Evolutionary conservation across 1,140 invertebrate species (phyloP), one percentile per base, ranked within the genome.

Genomic region (Hesperophylax magnus): DNA sequence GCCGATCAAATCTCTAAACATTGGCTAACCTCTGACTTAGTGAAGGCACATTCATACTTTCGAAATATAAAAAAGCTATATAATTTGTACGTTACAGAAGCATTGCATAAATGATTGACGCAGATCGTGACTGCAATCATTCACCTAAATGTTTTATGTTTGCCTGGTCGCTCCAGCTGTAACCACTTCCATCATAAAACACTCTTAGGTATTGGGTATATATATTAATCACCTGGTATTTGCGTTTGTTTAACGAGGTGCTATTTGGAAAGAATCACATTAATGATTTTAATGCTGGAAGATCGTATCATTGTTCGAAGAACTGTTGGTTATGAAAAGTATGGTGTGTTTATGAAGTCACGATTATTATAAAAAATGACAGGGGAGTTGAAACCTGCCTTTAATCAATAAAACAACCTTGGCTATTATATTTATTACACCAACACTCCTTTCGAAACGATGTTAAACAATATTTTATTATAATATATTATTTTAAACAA

Each of bases 241-340:
- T 56, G 54, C 71, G 71, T 77, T 77, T 77, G 74, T 61, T 61
- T 77, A 61, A 77, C 74, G 54, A 77, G 74, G 74, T 63, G 74
- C 54, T 22, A 60, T 77, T 77, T 77, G 74, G 47, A 56, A 56
- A 53, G 56, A 53, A 61, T 56, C 31, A 47, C 74, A 39, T 63
- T 61, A 77, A 34, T 52, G 58, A 58, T 77, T 77, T 77, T 52
- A 22, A 15, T 18, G 75, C 53, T 18, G 39, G 75, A 77, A 63
- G 75, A 77, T 77, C 61, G 34, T 77, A 77, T 77, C 75, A 77
- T 65, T 77, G 75, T 77, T 77, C 74, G 58, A 34, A 27, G 72
- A 75, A 75, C 54, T 47, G n/a, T 72, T 39, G 56, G 18, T 74
- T 56, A 52, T 74, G 53, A 3, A 74, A 74, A 71, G 47, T 56